A percentile compares a stretch with the other conserved stretches of the same genome.
Conservation (phyloP, 2,797 vertebrate species). For the Carapus acus region DNA sequence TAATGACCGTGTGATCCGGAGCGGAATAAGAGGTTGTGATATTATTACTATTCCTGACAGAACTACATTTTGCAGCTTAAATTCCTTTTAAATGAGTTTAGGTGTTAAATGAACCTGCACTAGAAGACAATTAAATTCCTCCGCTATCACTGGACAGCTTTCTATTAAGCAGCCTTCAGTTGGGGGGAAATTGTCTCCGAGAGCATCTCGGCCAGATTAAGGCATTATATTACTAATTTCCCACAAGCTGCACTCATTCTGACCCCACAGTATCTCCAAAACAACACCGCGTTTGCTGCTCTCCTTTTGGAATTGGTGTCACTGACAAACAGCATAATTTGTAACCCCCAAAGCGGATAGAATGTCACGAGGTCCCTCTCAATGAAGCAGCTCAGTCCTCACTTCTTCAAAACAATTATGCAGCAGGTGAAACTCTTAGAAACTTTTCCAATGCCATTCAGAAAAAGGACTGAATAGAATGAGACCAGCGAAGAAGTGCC, state of each 20-base stretch:
- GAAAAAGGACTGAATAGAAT: no score
- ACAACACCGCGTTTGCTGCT: conserved; percentile 60
- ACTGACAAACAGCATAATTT: conserved; percentile 45
- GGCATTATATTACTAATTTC: conserved; percentile 61
- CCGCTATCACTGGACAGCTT: conserved; percentile 68
- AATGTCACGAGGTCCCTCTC: conserved; percentile 41
- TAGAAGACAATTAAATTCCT: conserved; percentile 70
- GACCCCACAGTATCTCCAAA: conserved; percentile 52
- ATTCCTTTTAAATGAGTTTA: conserved; percentile 68
- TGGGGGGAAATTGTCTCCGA: conserved; percentile 66
- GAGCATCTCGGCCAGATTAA: conserved; percentile 54
- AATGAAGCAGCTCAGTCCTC: conserved; percentile 43
- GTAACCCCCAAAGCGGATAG: conserved; percentile 33
- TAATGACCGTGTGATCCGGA: background rate
- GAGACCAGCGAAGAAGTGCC: no score
- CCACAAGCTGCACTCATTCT: conserved; percentile 57
- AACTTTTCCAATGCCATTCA: no score
- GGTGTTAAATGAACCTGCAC: conserved; percentile 63
- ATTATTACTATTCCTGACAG: conserved; percentile 46
- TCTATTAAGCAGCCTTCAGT: conserved; percentile 62
- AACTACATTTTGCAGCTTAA: conserved; percentile 52
- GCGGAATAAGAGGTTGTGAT: conserved; percentile 12
- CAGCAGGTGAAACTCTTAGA: no score
- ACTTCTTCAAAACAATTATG: no score
- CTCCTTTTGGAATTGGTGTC: conserved; percentile 56